Evolutionary conservation across 2,888 invertebrate genomes (phyloP), one percentile per base, ranked within the genome.

Genomic region (Drosophila vallismaia): DNA sequence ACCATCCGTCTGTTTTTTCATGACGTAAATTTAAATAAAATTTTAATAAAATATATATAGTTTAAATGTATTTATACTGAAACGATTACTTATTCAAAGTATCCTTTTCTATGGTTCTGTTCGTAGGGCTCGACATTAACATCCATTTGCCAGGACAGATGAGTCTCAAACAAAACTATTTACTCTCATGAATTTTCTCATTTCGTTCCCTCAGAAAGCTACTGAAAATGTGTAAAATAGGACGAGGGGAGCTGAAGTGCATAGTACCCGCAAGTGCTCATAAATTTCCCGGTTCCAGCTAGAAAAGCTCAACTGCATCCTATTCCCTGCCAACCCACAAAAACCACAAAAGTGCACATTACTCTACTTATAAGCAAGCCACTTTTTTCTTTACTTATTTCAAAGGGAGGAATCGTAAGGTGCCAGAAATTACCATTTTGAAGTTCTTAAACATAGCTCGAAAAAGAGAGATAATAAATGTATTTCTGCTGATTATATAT

Each of bases 271-370:
- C 64, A 64, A 68, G 46, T 54, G 56, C 60, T 63, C 71, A 83
- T 79, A 77, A 73, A 83, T 86, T 75, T 74, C 49, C 48, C 57
- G 55, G 79, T 82, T 67, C 33, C 48, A 57, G 49, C 46, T 38
- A 36, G 44, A 36, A 53, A 31, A 51, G 49, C 48, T 46, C 54
- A 56, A 40, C 56, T 44, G 58, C 45, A 53, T 28, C 57, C 57
- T 38, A 72, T 52, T 55, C 50, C 57, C 59, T 50, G 69, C 55
- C 62, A 48, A 46, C 51, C 54, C 72, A 42, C 63, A 62, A 55
- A 59, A 60, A 51, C 53, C 54, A 64, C 56, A 46, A 50, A 57
- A 56, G 52, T 59, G 45, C 60, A 54, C 69, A 71, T 60, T 71
- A 71, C 71, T 71, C 56, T 63, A 44, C 54, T 63, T 72, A 71